Percentiles rank a stretch among this genome's conserved stretches.
These are phyloP conservation scores for Danionella dracula DNA, from an alignment of 2,797 vertebrate species.

Conservation along the genomic window DNA sequence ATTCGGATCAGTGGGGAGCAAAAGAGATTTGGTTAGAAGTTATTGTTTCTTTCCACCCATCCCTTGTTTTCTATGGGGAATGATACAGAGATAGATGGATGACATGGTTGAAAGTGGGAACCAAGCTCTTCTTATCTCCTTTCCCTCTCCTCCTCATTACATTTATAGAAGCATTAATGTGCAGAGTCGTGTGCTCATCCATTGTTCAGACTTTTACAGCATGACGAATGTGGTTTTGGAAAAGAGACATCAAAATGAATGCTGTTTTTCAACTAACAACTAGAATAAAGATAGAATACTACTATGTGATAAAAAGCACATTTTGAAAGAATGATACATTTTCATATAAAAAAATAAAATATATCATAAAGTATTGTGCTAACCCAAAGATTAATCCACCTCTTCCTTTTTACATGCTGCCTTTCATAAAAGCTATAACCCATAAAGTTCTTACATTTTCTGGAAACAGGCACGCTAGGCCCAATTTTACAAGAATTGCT, in stretches of 20 bases:
- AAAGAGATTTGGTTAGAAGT: slow-evolving; percentile 49
- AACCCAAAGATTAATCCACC: slow-evolving; percentile 68
- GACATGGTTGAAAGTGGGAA: slow-evolving; percentile 44
- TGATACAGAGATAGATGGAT: slow-evolving; percentile 33
- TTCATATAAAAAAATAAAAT: slow-evolving; percentile 72
- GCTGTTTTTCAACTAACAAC: no score
- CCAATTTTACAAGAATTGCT: slow-evolving; percentile 72
- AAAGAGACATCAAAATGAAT: not conserved
- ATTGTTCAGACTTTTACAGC: slow-evolving; percentile 75
- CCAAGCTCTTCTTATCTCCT: slow-evolving; percentile 69
- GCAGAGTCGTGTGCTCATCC: slow-evolving; percentile 63
- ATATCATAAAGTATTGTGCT: slow-evolving; percentile 74
- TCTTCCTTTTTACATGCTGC: slow-evolving; percentile 41
- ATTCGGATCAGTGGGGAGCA: slow-evolving; percentile 67
- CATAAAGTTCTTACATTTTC: slow-evolving; percentile 71
- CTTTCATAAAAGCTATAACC: slow-evolving; percentile 63
- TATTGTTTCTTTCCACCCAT: slow-evolving; percentile 26
- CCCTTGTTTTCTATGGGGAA: slow-evolving; percentile 9
- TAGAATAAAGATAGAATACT: no score
- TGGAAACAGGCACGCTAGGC: slow-evolving; percentile 64
- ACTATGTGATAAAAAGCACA: slow-evolving; percentile 60
- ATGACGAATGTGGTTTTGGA: slow-evolving; percentile 68
- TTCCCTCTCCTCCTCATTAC: slow-evolving; percentile 37
- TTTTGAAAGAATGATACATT: slow-evolving; percentile 71
- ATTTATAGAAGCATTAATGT: slow-evolving; percentile 71